A percentile compares a stretch with the other conserved stretches of the same genome.
Evolutionary conservation across 1,140 invertebrate genomes (phyloP).

Genomic region (Pomacea maculata): DNA sequence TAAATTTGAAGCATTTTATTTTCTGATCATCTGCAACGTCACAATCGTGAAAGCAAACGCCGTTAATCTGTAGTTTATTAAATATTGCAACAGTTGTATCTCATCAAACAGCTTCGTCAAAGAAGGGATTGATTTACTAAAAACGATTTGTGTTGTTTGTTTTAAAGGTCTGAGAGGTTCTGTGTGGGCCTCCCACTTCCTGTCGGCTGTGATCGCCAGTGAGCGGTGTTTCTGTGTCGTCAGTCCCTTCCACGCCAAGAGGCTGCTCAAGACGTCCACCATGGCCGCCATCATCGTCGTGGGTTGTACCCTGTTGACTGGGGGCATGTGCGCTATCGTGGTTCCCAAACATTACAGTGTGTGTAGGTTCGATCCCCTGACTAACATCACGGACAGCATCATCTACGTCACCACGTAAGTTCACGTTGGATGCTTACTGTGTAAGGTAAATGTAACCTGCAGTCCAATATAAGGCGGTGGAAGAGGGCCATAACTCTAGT

Average conservation of each 20-base stretch:
- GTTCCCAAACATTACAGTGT: background rate
- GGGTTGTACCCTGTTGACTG: background rate
- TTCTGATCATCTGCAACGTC: too few relatives aligned
- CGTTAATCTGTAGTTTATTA: too few relatives aligned
- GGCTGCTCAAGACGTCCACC: constrained; percentile 1
- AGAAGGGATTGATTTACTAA: too few relatives aligned
- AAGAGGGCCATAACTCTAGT: too few relatives aligned
- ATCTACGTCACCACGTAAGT: background rate
- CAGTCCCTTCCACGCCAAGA: constrained; percentile 9
- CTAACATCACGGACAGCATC: background rate
- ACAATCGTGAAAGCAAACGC: too few relatives aligned
- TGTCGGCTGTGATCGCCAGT: background rate
- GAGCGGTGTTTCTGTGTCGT: constrained; percentile 10
- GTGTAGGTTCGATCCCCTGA: background rate
- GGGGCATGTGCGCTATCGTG: background rate
- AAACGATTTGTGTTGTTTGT: too few relatives aligned
- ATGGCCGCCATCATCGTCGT: background rate
- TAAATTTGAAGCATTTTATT: too few relatives aligned
- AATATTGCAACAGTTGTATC: too few relatives aligned
- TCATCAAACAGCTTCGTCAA: too few relatives aligned
- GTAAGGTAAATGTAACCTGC: too few relatives aligned
- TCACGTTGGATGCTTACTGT: too few relatives aligned
- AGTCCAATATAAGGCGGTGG: too few relatives aligned
- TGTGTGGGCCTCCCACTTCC: background rate
- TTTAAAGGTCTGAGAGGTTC: background rate